phyloP scores from a whole-genome alignment of 2,113 vertebrate species.

The Rhipidura dahli region DNA sequence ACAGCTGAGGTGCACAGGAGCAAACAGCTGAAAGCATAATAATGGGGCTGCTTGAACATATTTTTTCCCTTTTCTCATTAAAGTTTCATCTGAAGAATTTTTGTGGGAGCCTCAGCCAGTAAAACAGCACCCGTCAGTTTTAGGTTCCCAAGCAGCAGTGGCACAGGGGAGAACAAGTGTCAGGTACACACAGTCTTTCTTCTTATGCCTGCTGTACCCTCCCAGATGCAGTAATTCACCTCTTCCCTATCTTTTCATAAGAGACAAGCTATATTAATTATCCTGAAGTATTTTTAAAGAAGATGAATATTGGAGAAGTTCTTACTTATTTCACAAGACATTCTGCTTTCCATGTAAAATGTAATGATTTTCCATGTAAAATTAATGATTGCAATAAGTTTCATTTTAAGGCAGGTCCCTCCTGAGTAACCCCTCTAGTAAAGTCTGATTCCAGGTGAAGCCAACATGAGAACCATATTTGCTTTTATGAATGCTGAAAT shows the following conservation, averaged over 20 bases:
- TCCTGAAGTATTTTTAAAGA: background rate
- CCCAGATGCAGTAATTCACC: background rate
- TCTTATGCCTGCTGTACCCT: background rate
- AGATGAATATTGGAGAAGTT: background rate
- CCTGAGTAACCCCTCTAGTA: background rate
- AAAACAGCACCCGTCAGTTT: background rate
- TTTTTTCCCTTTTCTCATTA: constrained; percentile 18
- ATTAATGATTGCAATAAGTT: background rate
- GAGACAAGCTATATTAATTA: background rate
- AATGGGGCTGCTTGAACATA: background rate
- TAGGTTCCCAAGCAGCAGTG: background rate
- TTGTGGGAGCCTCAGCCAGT: constrained; percentile 16
- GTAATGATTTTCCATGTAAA: constrained; percentile 27
- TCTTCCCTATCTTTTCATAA: background rate
- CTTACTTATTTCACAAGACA: background rate
- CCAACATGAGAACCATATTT: background rate
- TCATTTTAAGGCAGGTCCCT: background rate
- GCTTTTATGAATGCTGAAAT: constrained; percentile 11
- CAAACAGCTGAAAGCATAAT: background rate
- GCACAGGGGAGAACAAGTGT: background rate
- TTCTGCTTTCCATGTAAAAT: background rate
- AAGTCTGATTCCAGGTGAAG: background rate
- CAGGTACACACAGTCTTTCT: background rate
- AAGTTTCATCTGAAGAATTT: constrained; percentile 58
- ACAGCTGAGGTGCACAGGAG: background rate